Evolutionary conservation across 2,113 vertebrate species (phyloP), one percentile per base, ranked within the genome.

Genomic region (Oreocharis arfaki): DNA sequence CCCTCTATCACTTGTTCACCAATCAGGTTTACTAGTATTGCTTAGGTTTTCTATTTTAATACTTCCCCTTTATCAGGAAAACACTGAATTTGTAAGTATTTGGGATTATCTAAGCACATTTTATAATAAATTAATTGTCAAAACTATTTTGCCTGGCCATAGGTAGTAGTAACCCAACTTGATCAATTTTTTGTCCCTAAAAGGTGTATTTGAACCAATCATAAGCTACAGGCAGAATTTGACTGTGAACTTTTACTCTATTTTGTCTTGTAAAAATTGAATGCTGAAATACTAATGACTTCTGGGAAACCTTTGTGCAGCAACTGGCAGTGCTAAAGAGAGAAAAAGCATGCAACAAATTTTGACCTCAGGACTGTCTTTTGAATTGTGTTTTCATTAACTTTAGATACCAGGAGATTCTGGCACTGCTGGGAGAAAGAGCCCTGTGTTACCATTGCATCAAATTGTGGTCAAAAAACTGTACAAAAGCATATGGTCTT

Each of bases 311-410:
- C 55, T 92, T 65, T 90, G 39, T 67, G 16, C 44, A 80, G 55
- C 19, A 84, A n/a, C 68, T 52, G 79, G 71, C 39, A 71, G 55
- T 56, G 39, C 47, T 75, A 70, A 35, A 67, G 52, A 83, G 81
- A 77, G 71, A 88, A 83, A 91, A 85, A 52, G 0, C 3, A 2
- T 63, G 21, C 30, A 93, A 74, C 63, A 81, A 81, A 75, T 93
- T 86, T 87, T 93, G 59, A 96, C 92, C 90, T 90, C 68, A 41
- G 71, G 82, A 78, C 44, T 78, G 47, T 17, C 47, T 96, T 61
- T 84, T 95, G 75, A 96, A 64, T 86, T 86, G 68, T 88, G 55
- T 96, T 94, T 94, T 96, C 83, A 81, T 92, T 92, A 88, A 74
- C 68, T 89, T 90, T 35, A 88, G 52, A 47, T 87, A 94, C 16